Percentiles rank a stretch among this genome's conserved stretches.
phyloP scores from a whole-genome alignment of 2,888 invertebrate species.

The Drosophila borealis region DNA sequence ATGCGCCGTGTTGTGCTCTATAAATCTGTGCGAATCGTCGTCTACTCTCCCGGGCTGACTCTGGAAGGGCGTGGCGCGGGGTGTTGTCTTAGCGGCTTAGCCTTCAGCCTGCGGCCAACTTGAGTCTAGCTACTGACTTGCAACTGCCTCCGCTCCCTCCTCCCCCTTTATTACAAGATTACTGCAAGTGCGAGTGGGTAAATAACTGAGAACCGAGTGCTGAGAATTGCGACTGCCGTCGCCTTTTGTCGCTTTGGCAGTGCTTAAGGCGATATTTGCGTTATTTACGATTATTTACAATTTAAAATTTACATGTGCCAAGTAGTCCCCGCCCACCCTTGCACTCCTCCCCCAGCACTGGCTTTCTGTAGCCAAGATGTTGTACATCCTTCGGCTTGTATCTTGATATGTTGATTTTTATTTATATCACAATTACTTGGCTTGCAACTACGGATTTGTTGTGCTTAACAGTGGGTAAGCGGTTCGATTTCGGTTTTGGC shows the following conservation, averaged over 20 bases:
- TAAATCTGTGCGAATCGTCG: constrained; percentile 67
- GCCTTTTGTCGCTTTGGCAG: constrained; percentile 73
- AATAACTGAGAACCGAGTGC: constrained; percentile 36
- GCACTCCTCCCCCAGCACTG: not conserved
- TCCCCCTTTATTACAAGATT: constrained; percentile 59
- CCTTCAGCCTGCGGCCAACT: constrained; percentile 43
- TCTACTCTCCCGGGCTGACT: too few relatives aligned
- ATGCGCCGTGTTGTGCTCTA: constrained; percentile 74
- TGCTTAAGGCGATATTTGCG: constrained; percentile 82
- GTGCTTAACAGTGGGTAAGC: constrained; percentile 43
- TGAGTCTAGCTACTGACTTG: constrained; percentile 54
- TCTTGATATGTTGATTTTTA: constrained; percentile 77
- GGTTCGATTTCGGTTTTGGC: not conserved
- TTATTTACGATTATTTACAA: constrained; percentile 83
- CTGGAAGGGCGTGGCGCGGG: constrained; percentile 4
- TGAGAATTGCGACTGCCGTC: constrained; percentile 32
- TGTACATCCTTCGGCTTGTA: constrained; percentile 66
- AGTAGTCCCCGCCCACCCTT: constrained; percentile 9
- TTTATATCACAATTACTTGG: constrained; percentile 72
- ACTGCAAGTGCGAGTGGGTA: constrained; percentile 65
- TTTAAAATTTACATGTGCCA: constrained; percentile 79
- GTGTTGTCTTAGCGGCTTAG: constrained; percentile 52
- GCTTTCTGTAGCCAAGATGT: constrained; percentile 17
- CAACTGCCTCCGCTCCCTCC: constrained; percentile 9
- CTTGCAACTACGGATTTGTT: constrained; percentile 52